phyloP scores from a whole-genome alignment of 2,797 vertebrate species.

The Dipus sagitta region DNA sequence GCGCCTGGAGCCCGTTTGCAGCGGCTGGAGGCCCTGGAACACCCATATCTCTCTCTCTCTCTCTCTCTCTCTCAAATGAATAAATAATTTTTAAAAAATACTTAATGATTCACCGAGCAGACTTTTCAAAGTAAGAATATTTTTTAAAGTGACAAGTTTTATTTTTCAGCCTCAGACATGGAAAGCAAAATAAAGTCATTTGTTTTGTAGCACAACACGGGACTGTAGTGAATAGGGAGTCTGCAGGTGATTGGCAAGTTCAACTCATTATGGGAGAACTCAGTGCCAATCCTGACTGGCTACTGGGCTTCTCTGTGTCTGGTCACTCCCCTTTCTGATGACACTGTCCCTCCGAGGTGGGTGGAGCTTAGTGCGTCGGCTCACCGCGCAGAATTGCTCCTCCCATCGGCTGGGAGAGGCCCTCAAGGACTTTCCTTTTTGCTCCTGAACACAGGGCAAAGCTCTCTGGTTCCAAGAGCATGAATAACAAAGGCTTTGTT shows the following conservation, averaged over 20 bases:
- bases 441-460: conserved; percentile 69
- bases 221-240: not conserved
- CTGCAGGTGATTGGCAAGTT: not conserved
- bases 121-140: conserved; percentile 35
- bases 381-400: conserved; percentile 29
- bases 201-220: conserved; percentile 29
- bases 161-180: conserved; percentile 1
- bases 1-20: too few relatives aligned
- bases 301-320: not conserved
- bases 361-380: conserved; percentile 7
- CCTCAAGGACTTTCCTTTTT: conserved; percentile 61
- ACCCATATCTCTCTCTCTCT: too few relatives aligned
- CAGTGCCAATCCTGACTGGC: not conserved
- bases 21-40: too few relatives aligned
- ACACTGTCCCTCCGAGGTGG: conserved; percentile 17
- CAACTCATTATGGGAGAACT: not conserved
- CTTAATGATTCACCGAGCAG: not conserved
- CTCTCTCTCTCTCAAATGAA: too few relatives aligned
- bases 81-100: too few relatives aligned
- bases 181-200: conserved; percentile 26
- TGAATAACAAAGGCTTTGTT: conserved; percentile 70
- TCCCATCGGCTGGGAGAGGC: conserved; percentile 34
- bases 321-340: not conserved
- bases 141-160: conserved; percentile 8
- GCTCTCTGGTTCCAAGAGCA: conserved; percentile 68